These are phyloP conservation scores for Eulithis testata DNA, from an alignment of 2,888 invertebrate species.

Conservation along the genomic window DNA sequence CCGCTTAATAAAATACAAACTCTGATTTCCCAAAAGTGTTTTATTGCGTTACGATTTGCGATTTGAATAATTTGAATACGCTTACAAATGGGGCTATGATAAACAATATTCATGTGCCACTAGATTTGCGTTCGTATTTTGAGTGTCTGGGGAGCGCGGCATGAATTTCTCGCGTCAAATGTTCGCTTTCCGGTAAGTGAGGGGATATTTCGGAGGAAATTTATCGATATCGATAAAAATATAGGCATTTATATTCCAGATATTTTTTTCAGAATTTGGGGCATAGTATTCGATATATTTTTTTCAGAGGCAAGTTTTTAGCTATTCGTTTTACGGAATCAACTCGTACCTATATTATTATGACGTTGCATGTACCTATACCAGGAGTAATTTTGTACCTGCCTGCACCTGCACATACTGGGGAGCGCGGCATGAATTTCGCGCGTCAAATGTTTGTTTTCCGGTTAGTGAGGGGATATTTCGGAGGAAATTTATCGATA, in stretches of 20 bases:
- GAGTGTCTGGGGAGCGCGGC: slow-evolving; percentile 21
- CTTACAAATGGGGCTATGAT: slow-evolving; percentile 11
- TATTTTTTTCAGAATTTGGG: no score
- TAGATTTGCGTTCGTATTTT: slow-evolving; percentile 31
- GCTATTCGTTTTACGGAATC: no score
- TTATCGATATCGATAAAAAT: slow-evolving; percentile 21
- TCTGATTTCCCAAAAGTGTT: slow-evolving; percentile 1
- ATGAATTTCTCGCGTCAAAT: slow-evolving; percentile 59
- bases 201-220: slow-evolving; percentile 10
- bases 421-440: slow-evolving; percentile 50
- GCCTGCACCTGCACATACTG: no score
- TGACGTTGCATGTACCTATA: no score
- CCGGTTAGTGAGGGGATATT: slow-evolving; percentile 33
- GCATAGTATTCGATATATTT: no score
- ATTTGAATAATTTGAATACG: slow-evolving; percentile 14
- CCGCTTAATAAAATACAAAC: not conserved
- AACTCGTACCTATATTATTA: no score
- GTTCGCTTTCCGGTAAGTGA: slow-evolving; percentile 43
- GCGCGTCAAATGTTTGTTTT: slow-evolving; percentile 52
- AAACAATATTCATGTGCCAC: slow-evolving; percentile 32
- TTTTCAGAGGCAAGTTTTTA: no score
- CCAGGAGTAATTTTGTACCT: no score
- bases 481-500: slow-evolving; percentile 23
- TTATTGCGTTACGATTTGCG: not conserved
- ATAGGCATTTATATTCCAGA: no score